These are phyloP conservation scores for Perodicticus potto DNA, from an alignment of 2,797 vertebrate genomes.

Conservation along the genomic window DNA sequence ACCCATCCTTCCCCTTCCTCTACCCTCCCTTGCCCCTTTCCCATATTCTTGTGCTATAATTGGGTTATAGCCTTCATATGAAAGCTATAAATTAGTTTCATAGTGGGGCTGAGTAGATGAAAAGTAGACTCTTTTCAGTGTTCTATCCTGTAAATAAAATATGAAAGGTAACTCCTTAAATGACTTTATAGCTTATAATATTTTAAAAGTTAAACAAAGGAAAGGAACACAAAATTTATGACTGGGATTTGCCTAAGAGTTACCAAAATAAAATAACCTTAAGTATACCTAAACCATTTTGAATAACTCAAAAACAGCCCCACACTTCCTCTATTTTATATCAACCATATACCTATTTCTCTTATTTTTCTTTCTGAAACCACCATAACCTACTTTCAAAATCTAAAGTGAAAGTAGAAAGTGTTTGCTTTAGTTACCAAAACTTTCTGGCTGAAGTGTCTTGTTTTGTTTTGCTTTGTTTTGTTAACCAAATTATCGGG, in stretches of 20 bases:
- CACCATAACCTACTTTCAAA: background rate
- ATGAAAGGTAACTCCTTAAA: background rate
- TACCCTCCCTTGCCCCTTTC: too few relatives aligned
- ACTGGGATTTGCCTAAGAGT: background rate
- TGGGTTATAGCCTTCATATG: too few relatives aligned
- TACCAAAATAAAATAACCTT: background rate
- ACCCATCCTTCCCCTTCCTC: too few relatives aligned
- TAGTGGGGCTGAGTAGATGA: background rate
- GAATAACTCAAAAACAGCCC: background rate
- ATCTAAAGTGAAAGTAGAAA: background rate
- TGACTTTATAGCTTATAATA: background rate
- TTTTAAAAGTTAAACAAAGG: background rate
- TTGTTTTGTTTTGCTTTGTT: background rate
- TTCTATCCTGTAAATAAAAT: background rate
- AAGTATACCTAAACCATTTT: background rate
- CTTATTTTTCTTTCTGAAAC: slow-evolving; percentile 14
- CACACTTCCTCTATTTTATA: background rate
- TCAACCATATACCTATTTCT: background rate
- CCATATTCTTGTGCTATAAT: too few relatives aligned
- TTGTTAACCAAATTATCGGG: background rate
- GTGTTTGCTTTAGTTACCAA: background rate
- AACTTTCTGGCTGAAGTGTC: background rate
- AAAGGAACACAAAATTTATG: background rate
- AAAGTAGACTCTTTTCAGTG: background rate
- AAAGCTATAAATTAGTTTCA: too few relatives aligned